These are phyloP conservation scores for Pantherophis guttatus DNA, from an alignment of 2,113 vertebrate genomes.

Conservation along the genomic window DNA sequence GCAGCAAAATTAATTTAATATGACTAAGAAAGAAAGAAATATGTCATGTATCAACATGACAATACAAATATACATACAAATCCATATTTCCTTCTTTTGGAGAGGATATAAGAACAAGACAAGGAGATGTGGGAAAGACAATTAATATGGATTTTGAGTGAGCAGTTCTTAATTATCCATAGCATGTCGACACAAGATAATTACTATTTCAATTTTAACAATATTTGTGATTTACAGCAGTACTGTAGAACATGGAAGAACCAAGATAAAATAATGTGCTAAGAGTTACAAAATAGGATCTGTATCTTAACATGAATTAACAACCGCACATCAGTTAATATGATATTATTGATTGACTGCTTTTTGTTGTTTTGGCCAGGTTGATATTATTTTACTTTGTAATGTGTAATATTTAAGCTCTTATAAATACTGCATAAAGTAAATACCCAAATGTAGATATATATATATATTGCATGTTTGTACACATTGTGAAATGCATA, in stretches of 20 bases:
- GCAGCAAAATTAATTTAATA: conserved; percentile 70
- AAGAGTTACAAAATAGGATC: conserved; percentile 39
- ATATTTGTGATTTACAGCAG: conserved; percentile 74
- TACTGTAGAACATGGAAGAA: conserved; percentile 56
- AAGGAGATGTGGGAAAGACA: conserved; percentile 75
- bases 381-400: conserved; percentile 20
- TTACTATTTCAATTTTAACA: conserved; percentile 76
- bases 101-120: conserved; percentile 69
- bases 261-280: conserved; percentile 49
- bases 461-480: not conserved
- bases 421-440: not conserved
- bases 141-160: conserved; percentile 70
- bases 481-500: too few relatives aligned
- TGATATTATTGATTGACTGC: not conserved
- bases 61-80: conserved; percentile 71
- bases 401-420: not conserved
- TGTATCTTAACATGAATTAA: conserved; percentile 33
- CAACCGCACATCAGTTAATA: conserved; percentile 21
- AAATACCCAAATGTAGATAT: not conserved
- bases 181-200: conserved; percentile 78
- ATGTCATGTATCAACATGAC: conserved; percentile 76
- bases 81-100: conserved; percentile 60
- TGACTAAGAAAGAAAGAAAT: conserved; percentile 72
- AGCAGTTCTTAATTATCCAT: conserved; percentile 77
- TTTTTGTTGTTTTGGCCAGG: not conserved